Conservation (phyloP, 2,888 invertebrate genomes). For the Luperina testacea region DNA sequence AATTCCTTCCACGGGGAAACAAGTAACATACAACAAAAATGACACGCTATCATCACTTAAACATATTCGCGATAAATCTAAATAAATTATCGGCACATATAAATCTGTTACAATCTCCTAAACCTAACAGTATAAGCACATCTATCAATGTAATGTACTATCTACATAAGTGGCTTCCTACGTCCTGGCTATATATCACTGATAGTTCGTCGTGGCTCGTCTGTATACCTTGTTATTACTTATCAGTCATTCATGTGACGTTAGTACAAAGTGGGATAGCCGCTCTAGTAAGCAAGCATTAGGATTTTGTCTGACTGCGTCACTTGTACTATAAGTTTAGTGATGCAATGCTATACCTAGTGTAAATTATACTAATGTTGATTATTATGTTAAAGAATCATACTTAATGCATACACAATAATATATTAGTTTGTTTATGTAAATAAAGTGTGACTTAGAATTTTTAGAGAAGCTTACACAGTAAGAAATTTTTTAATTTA, state of each 20-base stretch:
- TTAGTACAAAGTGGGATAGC: neutral
- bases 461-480: neutral
- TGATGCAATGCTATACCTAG: neutral
- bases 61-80: slow-evolving; percentile 13
- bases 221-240: slow-evolving; percentile 24
- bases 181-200: slow-evolving; percentile 12
- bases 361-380: neutral
- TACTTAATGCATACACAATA: neutral
- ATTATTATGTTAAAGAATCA: slow-evolving; percentile 6
- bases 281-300: slow-evolving; percentile 24
- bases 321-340: neutral
- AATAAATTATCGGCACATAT: slow-evolving; percentile 20
- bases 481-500: neutral
- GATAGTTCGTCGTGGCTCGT: slow-evolving; percentile 8
- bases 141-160: neutral
- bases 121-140: slow-evolving; percentile 6
- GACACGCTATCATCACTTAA: slow-evolving; percentile 10
- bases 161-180: neutral
- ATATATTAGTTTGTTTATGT: neutral
- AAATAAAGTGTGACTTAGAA: neutral
- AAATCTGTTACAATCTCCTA: slow-evolving; percentile 39
- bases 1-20: neutral
- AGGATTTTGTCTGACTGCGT: slow-evolving; percentile 15
- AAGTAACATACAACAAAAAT: slow-evolving; percentile 9
- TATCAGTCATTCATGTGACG: slow-evolving; percentile 37